These are phyloP conservation scores for Drosophila triauraria DNA, from an alignment of 1,140 invertebrate species.

Conservation along the genomic window DNA sequence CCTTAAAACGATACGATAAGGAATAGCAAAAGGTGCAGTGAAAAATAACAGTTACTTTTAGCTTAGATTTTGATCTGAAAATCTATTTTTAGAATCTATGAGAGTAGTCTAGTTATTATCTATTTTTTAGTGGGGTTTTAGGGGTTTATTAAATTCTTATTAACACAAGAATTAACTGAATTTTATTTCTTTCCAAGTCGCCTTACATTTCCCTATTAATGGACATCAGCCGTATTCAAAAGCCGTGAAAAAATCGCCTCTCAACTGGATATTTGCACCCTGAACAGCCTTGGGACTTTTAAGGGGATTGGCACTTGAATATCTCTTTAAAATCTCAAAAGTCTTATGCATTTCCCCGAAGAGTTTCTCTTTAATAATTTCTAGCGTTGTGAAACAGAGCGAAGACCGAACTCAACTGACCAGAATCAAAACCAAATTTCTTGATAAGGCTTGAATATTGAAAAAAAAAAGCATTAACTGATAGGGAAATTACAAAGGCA, in stretches of 20 bases:
- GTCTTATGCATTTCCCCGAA: conserved; percentile 64
- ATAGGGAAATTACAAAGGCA: conserved; percentile 36
- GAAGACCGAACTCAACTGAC: conserved; percentile 46
- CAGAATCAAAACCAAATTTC: background rate
- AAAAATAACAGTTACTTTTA: background rate
- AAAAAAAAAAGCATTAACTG: conserved; percentile 14
- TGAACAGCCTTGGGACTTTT: conserved; percentile 8
- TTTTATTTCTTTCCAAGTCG: too few relatives aligned
- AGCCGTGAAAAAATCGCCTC: conserved; percentile 8
- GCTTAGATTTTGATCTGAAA: background rate
- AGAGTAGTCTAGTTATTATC: background rate
- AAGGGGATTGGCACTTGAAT: conserved; percentile 34
- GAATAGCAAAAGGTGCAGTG: background rate
- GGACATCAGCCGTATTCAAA: conserved; percentile 65
- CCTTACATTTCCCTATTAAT: background rate
- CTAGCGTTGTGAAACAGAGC: conserved; percentile 28
- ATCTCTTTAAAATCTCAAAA: conserved; percentile 32
- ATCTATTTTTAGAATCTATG: background rate
- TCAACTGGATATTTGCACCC: conserved; percentile 4
- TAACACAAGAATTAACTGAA: too few relatives aligned
- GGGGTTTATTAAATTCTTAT: too few relatives aligned
- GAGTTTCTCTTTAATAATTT: conserved; percentile 7
- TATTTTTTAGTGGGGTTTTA: background rate
- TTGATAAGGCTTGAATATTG: background rate
- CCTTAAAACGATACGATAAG: background rate